Evolutionary conservation across 2,113 vertebrate genomes (phyloP).

Genomic region (Crotalus tigris): DNA sequence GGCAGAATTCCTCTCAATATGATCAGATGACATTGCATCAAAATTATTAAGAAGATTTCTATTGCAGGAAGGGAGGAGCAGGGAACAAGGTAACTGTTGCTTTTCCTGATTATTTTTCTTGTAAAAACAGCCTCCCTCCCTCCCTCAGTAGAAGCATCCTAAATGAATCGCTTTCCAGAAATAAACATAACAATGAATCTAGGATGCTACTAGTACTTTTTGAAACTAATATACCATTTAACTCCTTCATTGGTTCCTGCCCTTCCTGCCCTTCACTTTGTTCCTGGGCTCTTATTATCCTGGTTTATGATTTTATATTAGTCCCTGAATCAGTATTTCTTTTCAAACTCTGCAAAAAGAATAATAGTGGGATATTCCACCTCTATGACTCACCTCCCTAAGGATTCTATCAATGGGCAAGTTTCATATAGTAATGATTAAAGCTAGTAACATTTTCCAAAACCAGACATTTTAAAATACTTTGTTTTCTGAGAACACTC

Average conservation of each 20-base stretch:
- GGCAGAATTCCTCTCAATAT: background rate
- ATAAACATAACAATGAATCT: too few species aligned
- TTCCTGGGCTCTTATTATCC: slow-evolving; percentile 14
- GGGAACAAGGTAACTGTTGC: background rate
- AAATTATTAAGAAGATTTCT: background rate
- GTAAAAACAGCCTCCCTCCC: too few species aligned
- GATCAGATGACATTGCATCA: background rate
- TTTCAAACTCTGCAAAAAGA: background rate
- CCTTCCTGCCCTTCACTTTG: background rate
- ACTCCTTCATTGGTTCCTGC: background rate
- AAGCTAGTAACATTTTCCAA: background rate
- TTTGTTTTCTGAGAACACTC: background rate
- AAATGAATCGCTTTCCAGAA: background rate
- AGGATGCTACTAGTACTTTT: background rate
- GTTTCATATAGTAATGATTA: background rate
- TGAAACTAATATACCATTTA: background rate
- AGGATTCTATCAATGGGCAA: background rate
- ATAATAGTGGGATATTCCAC: background rate
- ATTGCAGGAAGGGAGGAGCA: background rate
- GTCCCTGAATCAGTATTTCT: background rate
- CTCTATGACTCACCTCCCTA: background rate
- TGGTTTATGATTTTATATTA: background rate
- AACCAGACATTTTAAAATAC: background rate
- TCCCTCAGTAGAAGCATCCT: background rate
- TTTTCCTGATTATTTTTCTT: background rate